These are phyloP conservation scores for Sinocyclocheilus anshuiensis DNA, from an alignment of 2,113 vertebrate species.

Conservation along the genomic window DNA sequence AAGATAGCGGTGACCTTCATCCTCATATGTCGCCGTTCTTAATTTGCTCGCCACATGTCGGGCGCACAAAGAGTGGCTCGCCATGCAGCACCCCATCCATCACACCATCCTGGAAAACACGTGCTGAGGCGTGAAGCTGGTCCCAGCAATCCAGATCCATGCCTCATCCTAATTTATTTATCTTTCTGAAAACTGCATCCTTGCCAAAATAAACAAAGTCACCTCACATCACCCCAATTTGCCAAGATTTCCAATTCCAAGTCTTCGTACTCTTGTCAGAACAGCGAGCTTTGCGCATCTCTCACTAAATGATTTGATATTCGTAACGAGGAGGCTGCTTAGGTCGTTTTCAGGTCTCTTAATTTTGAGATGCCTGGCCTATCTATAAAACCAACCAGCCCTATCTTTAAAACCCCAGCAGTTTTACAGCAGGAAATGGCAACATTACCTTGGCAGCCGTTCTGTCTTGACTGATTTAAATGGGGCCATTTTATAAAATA, in stretches of 20 bases:
- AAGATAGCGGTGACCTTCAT: slow-evolving; percentile 53
- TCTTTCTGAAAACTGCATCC: slow-evolving; percentile 54
- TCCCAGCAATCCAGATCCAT: slow-evolving; percentile 48
- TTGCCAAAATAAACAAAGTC: slow-evolving; percentile 65
- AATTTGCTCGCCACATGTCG: slow-evolving; percentile 42
- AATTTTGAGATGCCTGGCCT: not conserved
- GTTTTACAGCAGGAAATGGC: not conserved
- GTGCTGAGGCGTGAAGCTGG: slow-evolving; percentile 46
- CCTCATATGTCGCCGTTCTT: slow-evolving; percentile 42
- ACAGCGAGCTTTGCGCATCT: slow-evolving; percentile 44
- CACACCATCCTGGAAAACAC: slow-evolving; percentile 61
- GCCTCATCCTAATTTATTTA: slow-evolving; percentile 65
- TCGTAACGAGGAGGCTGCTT: slow-evolving; percentile 41
- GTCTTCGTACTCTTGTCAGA: slow-evolving; percentile 51
- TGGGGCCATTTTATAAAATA: not conserved
- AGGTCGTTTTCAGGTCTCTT: slow-evolving; percentile 26
- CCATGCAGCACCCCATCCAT: slow-evolving; percentile 59
- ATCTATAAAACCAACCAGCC: not conserved
- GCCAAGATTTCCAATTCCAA: slow-evolving; percentile 52
- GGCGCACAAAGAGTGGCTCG: slow-evolving; percentile 31
- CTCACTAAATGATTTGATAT: slow-evolving; percentile 60
- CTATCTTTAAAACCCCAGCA: not conserved
- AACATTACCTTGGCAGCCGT: not conserved
- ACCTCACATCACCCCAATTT: slow-evolving; percentile 57
- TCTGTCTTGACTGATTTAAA: not conserved